Evolutionary conservation across 2,888 invertebrate genomes (phyloP).

Genomic region (Beris morrisii): DNA sequence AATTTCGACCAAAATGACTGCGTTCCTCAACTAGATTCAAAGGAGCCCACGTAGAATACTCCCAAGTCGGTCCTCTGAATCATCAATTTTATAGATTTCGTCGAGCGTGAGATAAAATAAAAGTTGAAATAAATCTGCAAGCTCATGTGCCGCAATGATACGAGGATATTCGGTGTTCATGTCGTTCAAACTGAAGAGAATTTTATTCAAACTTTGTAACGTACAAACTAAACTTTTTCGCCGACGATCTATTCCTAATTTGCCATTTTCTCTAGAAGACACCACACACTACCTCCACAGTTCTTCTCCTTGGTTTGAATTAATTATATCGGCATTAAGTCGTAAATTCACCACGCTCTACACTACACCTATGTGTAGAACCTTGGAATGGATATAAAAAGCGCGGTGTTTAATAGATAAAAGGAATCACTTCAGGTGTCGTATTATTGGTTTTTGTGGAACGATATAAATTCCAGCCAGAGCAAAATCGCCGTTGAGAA

Average conservation of each 20-base stretch:
- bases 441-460: no score
- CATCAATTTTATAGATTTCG: constrained; percentile 19
- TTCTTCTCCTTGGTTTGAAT: constrained; percentile 8
- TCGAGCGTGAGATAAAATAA: constrained; percentile 11
- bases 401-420: constrained; percentile 8
- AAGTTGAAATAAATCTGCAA: constrained; percentile 13
- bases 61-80: not conserved
- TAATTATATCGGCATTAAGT: constrained; percentile 15
- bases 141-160: constrained; percentile 13
- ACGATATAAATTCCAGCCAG: no score
- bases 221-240: not conserved
- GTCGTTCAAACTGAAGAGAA: not conserved
- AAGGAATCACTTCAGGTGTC: constrained; percentile 15
- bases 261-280: no score
- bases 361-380: not conserved
- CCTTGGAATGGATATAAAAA: constrained; percentile 2
- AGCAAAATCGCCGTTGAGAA: no score
- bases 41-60: not conserved
- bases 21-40: not conserved
- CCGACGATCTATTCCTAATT: no score
- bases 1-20: not conserved
- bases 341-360: constrained; percentile 5
- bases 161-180: not conserved
- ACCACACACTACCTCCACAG: not conserved
- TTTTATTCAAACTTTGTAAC: not conserved